Percentiles rank a stretch among this genome's conserved stretches.
These are phyloP conservation scores for Coecobrya sp. DNA, from an alignment of 2,888 invertebrate genomes.

Conservation along the genomic window DNA sequence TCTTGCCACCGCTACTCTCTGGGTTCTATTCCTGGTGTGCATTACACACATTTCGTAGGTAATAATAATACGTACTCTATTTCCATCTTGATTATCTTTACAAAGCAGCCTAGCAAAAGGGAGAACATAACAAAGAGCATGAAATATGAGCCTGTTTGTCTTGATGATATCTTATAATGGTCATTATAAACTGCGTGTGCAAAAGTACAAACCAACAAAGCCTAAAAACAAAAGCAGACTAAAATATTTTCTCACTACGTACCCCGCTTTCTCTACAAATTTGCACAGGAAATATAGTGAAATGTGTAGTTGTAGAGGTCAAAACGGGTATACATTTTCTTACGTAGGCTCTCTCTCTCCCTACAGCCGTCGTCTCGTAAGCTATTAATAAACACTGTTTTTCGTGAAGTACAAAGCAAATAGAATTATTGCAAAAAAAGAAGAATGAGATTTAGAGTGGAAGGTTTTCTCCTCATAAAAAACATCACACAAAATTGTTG, in stretches of 20 bases:
- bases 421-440: conserved; percentile 1
- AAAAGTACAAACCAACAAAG: neutral
- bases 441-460: neutral
- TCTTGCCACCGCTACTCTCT: too few species aligned
- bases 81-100: neutral
- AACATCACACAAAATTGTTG: neutral
- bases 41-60: too few species aligned
- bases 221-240: neutral
- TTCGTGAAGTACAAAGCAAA: conserved; percentile 20
- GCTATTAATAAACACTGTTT: conserved; percentile 11
- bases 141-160: conserved; percentile 8
- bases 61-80: neutral
- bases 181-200: conserved; percentile 15
- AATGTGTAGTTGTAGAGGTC: neutral
- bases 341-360: neutral
- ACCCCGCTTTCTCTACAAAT: too few species aligned
- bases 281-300: too few species aligned
- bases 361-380: neutral
- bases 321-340: conserved; percentile 14
- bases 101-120: neutral
- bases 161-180: conserved; percentile 13
- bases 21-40: too few species aligned
- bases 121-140: conserved; percentile 4
- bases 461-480: neutral
- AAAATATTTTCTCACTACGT: neutral